Base-by-base conservation (phyloP, 2,888 invertebrate species). In the Isotomurus palustris region DNA sequence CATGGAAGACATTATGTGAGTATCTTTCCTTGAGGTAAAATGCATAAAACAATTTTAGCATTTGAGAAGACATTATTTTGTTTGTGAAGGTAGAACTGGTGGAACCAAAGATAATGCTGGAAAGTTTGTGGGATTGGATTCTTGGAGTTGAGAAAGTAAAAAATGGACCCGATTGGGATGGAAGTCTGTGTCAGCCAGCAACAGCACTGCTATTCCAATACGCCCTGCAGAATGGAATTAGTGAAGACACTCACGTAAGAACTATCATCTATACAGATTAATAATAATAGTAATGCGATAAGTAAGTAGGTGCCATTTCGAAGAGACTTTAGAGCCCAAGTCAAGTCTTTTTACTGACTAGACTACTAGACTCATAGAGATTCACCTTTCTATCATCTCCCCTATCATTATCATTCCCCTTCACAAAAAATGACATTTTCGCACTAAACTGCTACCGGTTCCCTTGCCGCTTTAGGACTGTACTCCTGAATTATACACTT, bases 1-100 rank as follows among this genome's bases (percentile, higher is more conserved):
- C 67, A 69, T 49, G 69, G 69, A 14, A 56, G 48, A 28, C 64
- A 66, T 53, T 65, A 60, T 55, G 69, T 69, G 58, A 60, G 61
- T 25, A 22, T 32, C 8, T 28, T 53, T 4, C 21, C 22, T 49
- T 49, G 3, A 38, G 14, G 8, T 32, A 32, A 32, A 32, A 32
- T 10, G 8, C 40, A 40, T 40, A 6, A 8, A 40, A n/a, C 40
- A 40, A 21, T 40, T 40, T 6, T 19, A 14, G 6, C 19, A 43
- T 22, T 43, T 22, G 4, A 19, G 24, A 22, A 40, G 40, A 40
- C 10, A 40, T 17, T 19, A 8, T 40, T 14, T 43, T 56, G n/a
- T 25, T 8, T 25, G 29, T n/a, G 44, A 53, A 62, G 59, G 47
- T 22, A 51, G 57, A 63, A 51, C 14, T 64, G 48, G 62, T 62